phyloP scores from a whole-genome alignment of 2,797 vertebrate species.

The Pseudochirops corinnae region DNA sequence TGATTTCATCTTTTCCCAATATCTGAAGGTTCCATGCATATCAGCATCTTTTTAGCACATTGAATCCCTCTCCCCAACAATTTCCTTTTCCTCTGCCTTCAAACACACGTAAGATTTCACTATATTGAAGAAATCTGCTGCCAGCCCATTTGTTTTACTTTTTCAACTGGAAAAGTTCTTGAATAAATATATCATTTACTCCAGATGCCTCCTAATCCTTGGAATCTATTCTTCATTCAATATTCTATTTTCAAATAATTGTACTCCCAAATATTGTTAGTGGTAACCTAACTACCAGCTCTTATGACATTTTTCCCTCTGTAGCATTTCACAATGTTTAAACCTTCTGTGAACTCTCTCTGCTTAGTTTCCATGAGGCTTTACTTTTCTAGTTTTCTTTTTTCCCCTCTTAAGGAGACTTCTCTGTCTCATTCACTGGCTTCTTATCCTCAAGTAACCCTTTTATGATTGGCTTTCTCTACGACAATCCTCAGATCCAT shows the following conservation, averaged over 20 bases:
- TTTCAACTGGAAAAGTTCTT: not conserved
- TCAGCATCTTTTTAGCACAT: not conserved
- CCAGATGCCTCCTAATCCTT: not conserved
- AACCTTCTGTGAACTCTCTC: not conserved
- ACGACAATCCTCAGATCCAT: not conserved
- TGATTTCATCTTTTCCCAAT: not conserved
- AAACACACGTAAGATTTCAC: not conserved
- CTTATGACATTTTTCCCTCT: not conserved
- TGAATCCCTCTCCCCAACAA: not conserved
- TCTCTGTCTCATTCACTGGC: not conserved
- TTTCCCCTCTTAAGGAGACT: not conserved
- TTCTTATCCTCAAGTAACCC: not conserved
- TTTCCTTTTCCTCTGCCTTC: not conserved
- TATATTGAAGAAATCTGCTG: not conserved
- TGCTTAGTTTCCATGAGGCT: not conserved
- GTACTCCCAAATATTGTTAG: not conserved
- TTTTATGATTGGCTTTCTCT: not conserved
- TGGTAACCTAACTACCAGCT: not conserved
- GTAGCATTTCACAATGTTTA: not conserved
- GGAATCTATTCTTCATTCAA: not conserved
- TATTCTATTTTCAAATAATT: not conserved
- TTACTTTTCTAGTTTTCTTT: conserved; percentile 28
- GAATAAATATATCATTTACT: not conserved
- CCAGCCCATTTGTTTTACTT: not conserved
- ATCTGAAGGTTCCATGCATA: not conserved